These are phyloP conservation scores for Petrocephalus schoutedeni DNA, from an alignment of 2,797 vertebrate genomes.

Conservation along the genomic window DNA sequence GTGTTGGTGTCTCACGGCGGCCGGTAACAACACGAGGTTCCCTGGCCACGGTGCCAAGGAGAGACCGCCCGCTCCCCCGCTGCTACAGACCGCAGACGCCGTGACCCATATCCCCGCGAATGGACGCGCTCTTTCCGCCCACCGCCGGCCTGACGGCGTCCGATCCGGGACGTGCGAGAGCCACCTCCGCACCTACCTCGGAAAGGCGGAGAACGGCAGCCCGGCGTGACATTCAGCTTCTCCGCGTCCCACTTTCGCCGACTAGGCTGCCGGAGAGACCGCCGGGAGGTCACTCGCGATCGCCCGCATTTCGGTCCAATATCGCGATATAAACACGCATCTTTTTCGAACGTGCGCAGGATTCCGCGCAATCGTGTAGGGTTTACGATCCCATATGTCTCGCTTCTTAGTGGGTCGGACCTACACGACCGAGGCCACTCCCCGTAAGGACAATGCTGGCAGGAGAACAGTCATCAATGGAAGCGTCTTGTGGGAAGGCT, in stretches of 20 bases:
- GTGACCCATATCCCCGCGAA: constrained; percentile 23
- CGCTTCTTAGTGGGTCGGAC: constrained; percentile 35
- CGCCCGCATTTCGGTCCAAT: neutral
- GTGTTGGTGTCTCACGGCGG: neutral
- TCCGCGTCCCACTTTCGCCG: neutral
- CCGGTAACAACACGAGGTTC: constrained; percentile 11
- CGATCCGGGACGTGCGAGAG: neutral
- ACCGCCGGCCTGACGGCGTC: neutral
- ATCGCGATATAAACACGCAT: neutral
- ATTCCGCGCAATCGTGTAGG: neutral
- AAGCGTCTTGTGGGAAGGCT: neutral
- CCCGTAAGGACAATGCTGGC: constrained; percentile 23
- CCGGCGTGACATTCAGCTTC: constrained; percentile 4
- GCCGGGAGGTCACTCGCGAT: neutral
- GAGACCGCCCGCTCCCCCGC: constrained; percentile 3
- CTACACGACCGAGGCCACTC: constrained; percentile 23
- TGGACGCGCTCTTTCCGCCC: neutral
- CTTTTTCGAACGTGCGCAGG: neutral
- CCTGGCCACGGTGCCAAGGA: neutral
- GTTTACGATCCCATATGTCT: constrained; percentile 8
- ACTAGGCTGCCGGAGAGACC: neutral
- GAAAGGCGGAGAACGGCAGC: neutral
- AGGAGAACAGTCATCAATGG: neutral
- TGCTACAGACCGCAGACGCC: constrained; percentile 24
- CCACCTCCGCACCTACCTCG: constrained; percentile 24